phyloP scores from a whole-genome alignment of 2,888 invertebrate genomes.

The Gnatocerus cornutus region DNA sequence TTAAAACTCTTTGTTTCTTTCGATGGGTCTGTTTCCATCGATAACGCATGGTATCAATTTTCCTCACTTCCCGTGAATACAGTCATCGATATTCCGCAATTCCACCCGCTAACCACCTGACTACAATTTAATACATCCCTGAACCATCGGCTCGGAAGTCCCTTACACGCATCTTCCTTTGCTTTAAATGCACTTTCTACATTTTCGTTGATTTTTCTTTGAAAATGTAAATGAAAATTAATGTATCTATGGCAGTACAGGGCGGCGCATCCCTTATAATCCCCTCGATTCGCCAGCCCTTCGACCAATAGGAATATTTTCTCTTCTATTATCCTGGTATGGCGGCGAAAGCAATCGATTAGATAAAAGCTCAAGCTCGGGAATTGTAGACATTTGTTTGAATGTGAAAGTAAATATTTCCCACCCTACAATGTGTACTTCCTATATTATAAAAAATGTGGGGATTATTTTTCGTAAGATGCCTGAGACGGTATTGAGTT shows the following conservation, averaged over 20 bases:
- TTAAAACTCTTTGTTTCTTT: not conserved
- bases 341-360: slow-evolving; percentile 29
- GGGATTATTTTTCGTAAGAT: slow-evolving; percentile 56
- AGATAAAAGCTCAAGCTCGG: slow-evolving; percentile 5
- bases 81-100: slow-evolving; percentile 42
- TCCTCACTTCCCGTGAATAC: slow-evolving; percentile 44
- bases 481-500: slow-evolving; percentile 51
- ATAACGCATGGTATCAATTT: slow-evolving; percentile 20
- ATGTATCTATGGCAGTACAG: slow-evolving; percentile 9
- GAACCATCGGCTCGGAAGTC: slow-evolving; percentile 52
- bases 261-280: slow-evolving; percentile 37
- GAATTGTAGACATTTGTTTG: not conserved
- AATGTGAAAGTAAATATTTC: slow-evolving; percentile 46
- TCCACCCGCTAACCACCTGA: slow-evolving; percentile 56
- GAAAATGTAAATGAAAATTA: slow-evolving; percentile 7
- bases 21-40: not conserved
- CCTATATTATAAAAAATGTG: slow-evolving; percentile 51
- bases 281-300: slow-evolving; percentile 24
- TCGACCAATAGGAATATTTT: slow-evolving; percentile 31
- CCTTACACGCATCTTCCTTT: slow-evolving; percentile 37
- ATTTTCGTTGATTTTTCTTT: slow-evolving; percentile 2
- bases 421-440: slow-evolving; percentile 58
- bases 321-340: slow-evolving; percentile 33
- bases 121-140: slow-evolving; percentile 46
- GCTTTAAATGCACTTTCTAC: not conserved